These are phyloP conservation scores for Aproaerema taeniolella DNA, from an alignment of 2,888 invertebrate genomes.

Conservation along the genomic window DNA sequence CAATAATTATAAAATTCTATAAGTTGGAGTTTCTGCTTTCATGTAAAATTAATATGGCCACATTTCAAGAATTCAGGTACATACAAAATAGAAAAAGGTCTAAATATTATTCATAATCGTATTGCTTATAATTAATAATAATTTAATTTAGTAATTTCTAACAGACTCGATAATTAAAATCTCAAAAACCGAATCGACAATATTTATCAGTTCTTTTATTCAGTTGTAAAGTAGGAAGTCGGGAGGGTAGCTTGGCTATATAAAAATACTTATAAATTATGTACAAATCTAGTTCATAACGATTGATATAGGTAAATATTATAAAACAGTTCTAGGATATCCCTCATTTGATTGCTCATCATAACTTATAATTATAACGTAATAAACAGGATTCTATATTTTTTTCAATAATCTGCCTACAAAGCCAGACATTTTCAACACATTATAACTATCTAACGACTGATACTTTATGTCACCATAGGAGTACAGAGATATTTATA, in stretches of 20 bases:
- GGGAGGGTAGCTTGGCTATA: conserved; percentile 39
- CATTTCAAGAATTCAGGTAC: conserved; percentile 74
- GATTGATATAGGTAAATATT: conserved; percentile 37
- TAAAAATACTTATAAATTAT: conserved; percentile 59
- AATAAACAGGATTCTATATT: conserved; percentile 15
- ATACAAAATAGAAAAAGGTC: conserved; percentile 58
- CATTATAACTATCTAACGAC: conserved; percentile 39
- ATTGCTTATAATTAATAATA: conserved; percentile 51
- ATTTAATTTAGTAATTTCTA: conserved; percentile 66
- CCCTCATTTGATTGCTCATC: conserved; percentile 17
- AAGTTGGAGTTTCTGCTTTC: conserved; percentile 42
- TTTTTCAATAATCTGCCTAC: conserved; percentile 6
- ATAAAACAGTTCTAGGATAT: conserved; percentile 26
- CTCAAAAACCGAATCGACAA: conserved; percentile 54
- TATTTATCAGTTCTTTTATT: conserved; percentile 57
- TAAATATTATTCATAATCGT: conserved; percentile 49
- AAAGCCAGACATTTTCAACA: conserved; percentile 22
- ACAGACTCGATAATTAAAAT: conserved; percentile 63
- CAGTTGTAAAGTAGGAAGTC: conserved; percentile 38
- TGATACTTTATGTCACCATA: conserved; percentile 33
- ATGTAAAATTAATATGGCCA: conserved; percentile 70
- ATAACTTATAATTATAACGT: conserved; percentile 14
- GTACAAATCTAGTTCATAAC: conserved; percentile 48
- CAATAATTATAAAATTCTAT: conserved; percentile 52
- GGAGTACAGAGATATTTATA: conserved; percentile 26